Base-by-base conservation (phyloP, 2,888 invertebrate species). In the Bombylius discolor region DNA sequence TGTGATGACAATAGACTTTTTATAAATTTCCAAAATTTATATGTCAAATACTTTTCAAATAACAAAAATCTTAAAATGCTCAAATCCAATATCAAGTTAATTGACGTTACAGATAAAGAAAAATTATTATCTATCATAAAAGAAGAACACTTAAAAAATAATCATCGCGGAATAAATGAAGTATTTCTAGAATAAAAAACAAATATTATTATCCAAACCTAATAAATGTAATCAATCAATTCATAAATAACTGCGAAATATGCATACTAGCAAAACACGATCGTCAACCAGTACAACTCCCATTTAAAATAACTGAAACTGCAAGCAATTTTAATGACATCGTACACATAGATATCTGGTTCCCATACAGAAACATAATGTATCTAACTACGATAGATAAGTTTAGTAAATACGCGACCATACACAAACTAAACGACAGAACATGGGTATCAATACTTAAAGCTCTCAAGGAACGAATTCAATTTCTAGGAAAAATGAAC, bases 201-300 rank as follows among this genome's bases (percentile, higher is more conserved):
- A 36, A 36, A 49, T 56, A 53, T 49, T 59, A 58, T 51, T 61
- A 55, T 58, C 61, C 60, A 32, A 56, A 59, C 45, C 49, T 62
- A 47, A 23, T 44, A 23, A 48, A 53, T 31, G 56, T 56, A 42
- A 59, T 62, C 33, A 23, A 44, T 47, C 45, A 57, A 31, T 58
- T 14, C 53, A 59, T 44, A 23, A 54, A 49, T 14, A 59, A 62
- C 32, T 62, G 63, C 34, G 55, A 59, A 49, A 55, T 53, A 42
- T 62, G 62, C 46, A 57, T 58, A 55, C 53, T 56, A 52, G 58
- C 57, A 14, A 63, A 62, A 54, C 61, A 60, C 47, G 61, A 63
- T 53, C 34, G 62, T n/a, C 56, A 62, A 39, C 62, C 64, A 11
- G 49, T 56, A 45, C 50, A 59, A 39, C 52, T 56, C 5, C 54